Evolutionary conservation across 2,888 invertebrate genomes (phyloP).

Genomic region (Bembecia ichneumoniformis): DNA sequence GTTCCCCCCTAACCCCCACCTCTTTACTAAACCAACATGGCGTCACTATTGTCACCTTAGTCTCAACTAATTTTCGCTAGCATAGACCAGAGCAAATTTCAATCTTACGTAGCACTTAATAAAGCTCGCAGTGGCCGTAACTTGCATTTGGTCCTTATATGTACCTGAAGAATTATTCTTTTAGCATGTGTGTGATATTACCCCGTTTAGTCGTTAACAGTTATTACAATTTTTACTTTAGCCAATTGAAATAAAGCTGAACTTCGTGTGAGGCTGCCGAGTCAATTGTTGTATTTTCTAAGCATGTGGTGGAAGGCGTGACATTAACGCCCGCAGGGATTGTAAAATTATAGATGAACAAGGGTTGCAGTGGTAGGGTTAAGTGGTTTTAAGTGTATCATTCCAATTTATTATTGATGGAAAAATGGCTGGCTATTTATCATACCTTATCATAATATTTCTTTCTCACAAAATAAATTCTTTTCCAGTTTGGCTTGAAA

Average conservation of each 20-base stretch:
- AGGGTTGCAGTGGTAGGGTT: slow-evolving; percentile 59
- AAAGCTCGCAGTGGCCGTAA: too few species aligned
- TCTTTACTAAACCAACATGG: slow-evolving; percentile 64
- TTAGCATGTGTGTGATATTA: slow-evolving; percentile 52
- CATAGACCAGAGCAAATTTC: too few species aligned
- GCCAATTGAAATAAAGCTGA: neutral
- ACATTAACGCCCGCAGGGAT: slow-evolving; percentile 63
- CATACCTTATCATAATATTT: slow-evolving; percentile 6
- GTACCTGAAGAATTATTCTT: slow-evolving; percentile 60
- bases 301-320: slow-evolving; percentile 59
- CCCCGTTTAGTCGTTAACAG: slow-evolving; percentile 30
- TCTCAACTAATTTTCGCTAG: slow-evolving; percentile 23
- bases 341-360: slow-evolving; percentile 56
- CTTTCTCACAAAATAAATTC: neutral
- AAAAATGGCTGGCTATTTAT: slow-evolving; percentile 40
- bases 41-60: slow-evolving; percentile 66
- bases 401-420: slow-evolving; percentile 47
- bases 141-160: slow-evolving; percentile 2
- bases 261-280: neutral
- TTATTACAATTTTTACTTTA: too few species aligned
- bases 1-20: slow-evolving; percentile 33
- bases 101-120: too few species aligned
- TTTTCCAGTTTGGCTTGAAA: too few species aligned
- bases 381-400: slow-evolving; percentile 44
- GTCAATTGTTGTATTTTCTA: slow-evolving; percentile 43